Evolutionary conservation across 1,140 invertebrate genomes (phyloP).

Genomic region (Drosophila prosaltans): DNA sequence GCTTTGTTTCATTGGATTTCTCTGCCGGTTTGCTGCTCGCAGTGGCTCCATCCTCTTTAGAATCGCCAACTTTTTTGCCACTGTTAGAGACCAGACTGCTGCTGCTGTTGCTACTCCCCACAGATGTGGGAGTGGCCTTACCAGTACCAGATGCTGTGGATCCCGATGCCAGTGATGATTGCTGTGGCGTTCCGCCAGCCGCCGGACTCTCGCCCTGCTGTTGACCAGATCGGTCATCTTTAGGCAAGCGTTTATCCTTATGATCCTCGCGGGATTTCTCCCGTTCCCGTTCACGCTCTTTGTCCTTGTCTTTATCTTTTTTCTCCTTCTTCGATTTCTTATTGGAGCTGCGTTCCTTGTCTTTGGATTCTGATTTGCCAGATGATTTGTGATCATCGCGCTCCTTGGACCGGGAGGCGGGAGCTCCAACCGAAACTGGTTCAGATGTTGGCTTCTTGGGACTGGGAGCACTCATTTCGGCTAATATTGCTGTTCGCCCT

Average conservation of each 20-base stretch:
- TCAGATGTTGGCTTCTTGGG: constrained; percentile 53
- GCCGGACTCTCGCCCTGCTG: constrained; percentile 44
- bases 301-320: constrained; percentile 76
- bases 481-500: constrained; percentile 10
- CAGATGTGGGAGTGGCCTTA: constrained; percentile 64
- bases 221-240: constrained; percentile 69
- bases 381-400: constrained; percentile 82
- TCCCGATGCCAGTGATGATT: not conserved
- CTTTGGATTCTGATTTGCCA: constrained; percentile 78
- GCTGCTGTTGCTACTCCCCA: constrained; percentile 59
- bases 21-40: constrained; percentile 40
- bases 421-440: constrained; percentile 11
- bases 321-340: constrained; percentile 84
- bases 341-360: constrained; percentile 84
- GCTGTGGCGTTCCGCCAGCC: constrained; percentile 13
- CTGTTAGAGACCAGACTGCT: constrained; percentile 38
- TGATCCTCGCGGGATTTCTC: constrained; percentile 73
- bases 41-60: constrained; percentile 45
- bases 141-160: constrained; percentile 37
- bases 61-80: constrained; percentile 35
- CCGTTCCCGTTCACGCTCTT: constrained; percentile 84
- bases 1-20: constrained; percentile 37
- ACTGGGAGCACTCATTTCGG: constrained; percentile 60
- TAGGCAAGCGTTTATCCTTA: constrained; percentile 81
- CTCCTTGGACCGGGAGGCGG: constrained; percentile 59